These are phyloP conservation scores for Hemicrepidius hirtus DNA, from an alignment of 2,888 invertebrate genomes.

Conservation along the genomic window DNA sequence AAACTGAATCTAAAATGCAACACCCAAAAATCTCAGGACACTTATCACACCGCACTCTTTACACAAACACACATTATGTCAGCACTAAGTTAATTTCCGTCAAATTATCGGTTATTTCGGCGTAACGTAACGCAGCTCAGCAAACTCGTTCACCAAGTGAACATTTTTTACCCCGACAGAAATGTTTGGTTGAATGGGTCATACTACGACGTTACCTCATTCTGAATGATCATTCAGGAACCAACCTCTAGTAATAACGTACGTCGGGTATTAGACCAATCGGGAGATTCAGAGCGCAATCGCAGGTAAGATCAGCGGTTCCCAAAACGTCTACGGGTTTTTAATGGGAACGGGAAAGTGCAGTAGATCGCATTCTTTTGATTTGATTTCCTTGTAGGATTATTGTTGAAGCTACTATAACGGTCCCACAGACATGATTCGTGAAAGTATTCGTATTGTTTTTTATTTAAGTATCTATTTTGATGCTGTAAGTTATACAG, in stretches of 20 bases:
- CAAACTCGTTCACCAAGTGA: conserved; percentile 59
- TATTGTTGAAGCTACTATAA: neutral
- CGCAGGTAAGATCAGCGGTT: conserved; percentile 8
- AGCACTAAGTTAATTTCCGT: conserved; percentile 37
- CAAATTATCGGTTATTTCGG: conserved; percentile 42
- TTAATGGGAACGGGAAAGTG: conserved; percentile 21
- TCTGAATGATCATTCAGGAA: neutral
- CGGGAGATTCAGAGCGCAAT: neutral
- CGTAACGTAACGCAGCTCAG: conserved; percentile 58
- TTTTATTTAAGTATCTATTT: too few relatives aligned
- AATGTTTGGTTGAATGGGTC: conserved; percentile 19
- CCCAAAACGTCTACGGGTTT: conserved; percentile 4
- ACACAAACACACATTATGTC: conserved; percentile 27
- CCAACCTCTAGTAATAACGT: neutral
- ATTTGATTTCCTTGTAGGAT: conserved; percentile 10
- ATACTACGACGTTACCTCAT: neutral
- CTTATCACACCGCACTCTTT: conserved; percentile 18
- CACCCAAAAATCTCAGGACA: conserved; percentile 5
- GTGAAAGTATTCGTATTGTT: conserved; percentile 14
- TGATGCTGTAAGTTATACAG: too few relatives aligned
- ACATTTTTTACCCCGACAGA: conserved; percentile 54
- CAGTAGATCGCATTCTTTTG: conserved; percentile 8
- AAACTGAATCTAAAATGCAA: neutral
- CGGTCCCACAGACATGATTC: neutral
- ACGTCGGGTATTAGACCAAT: neutral